Conservation (phyloP, 2,113 vertebrate species). For the Hemiscyllium ocellatum region DNA sequence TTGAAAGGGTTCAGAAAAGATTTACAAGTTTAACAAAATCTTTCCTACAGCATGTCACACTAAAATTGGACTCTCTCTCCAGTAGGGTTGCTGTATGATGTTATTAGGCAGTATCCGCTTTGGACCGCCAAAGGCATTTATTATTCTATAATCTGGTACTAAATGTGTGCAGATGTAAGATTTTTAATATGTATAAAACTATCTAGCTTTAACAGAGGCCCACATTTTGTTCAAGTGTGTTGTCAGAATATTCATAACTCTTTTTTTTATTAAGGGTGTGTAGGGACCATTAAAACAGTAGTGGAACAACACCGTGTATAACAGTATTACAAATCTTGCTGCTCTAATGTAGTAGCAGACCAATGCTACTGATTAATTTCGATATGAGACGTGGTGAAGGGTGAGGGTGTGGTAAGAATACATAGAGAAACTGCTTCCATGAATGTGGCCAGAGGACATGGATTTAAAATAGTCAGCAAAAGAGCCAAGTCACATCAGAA, state of each 20-base stretch:
- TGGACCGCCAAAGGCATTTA: neutral
- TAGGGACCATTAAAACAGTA: neutral
- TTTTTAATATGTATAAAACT: no score
- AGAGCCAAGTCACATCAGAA: neutral
- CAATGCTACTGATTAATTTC: neutral
- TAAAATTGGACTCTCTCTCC: neutral
- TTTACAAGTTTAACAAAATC: no score
- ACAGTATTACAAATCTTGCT: neutral
- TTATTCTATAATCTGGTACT: no score
- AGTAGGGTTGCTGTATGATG: neutral
- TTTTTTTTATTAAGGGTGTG: neutral
- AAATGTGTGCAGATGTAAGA: no score
- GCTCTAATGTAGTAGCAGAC: neutral
- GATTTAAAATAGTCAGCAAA: neutral
- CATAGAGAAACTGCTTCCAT: neutral
- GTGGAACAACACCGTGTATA: neutral
- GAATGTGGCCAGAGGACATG: neutral
- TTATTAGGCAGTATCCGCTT: neutral
- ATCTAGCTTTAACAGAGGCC: no score
- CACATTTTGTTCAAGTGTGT: neutral
- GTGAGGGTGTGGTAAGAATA: neutral
- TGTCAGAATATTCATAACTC: neutral
- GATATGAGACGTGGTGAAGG: neutral
- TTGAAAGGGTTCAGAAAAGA: no score
- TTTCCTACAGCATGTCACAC: neutral